Conservation (phyloP, 2,113 vertebrate species). For the Phalacrocorax carbo region DNA sequence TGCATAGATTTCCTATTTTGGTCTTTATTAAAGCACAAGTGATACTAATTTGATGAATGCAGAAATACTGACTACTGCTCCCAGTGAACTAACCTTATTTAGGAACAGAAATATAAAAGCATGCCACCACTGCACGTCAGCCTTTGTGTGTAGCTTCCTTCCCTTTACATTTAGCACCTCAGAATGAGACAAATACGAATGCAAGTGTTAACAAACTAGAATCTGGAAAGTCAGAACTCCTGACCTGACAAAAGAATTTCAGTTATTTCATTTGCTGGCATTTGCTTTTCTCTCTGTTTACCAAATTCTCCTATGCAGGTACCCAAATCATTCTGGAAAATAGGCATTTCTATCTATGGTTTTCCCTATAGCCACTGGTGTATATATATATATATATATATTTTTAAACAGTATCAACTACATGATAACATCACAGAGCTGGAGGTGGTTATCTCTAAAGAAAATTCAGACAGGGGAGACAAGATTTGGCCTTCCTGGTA, state of each 20-base stretch:
- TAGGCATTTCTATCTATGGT: neutral
- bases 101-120: neutral
- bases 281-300: neutral
- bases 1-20: neutral
- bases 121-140: neutral
- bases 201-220: neutral
- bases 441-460: neutral
- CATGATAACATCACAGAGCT: neutral
- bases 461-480: neutral
- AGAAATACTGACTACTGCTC: neutral
- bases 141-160: neutral
- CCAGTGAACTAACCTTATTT: neutral
- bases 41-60: neutral
- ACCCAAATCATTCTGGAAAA: neutral
- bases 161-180: neutral
- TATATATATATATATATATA: neutral
- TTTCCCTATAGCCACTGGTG: neutral
- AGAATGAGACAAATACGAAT: neutral
- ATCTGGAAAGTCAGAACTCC: neutral
- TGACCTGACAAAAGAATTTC: neutral
- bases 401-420: neutral
- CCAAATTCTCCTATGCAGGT: neutral
- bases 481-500: neutral
- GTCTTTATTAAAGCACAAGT: slow-evolving; percentile 9
- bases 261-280: neutral